Evolutionary conservation across 2,888 invertebrate genomes (phyloP), one percentile per base, ranked within the genome.

Genomic region (Phalera bucephala): DNA sequence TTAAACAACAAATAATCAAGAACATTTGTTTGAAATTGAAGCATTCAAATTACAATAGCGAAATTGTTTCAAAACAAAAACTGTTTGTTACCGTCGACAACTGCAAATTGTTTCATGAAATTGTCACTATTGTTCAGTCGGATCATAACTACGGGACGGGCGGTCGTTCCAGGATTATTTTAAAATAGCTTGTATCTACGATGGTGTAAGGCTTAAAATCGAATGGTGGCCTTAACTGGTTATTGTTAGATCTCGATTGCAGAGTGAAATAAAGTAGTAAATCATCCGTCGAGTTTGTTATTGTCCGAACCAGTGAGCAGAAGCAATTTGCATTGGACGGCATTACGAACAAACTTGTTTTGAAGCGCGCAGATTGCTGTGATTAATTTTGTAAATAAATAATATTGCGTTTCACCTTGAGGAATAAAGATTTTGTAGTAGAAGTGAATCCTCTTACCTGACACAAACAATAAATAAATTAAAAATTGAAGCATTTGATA

Each of bases 41-140:
- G 6, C 10, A 22, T 12, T 30, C 13, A 15, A 39, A 8, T 14
- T 0, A 22, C 11, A 37, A 31, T 10, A 30, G 4, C n/a, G 11
- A 23, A 26, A 43, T 38, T 29, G 26, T 37, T 44, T 46, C 33
- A 9, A 37, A 27, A 33, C 17, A 51, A 40, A 41, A 25, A 21
- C 35, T 17, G 38, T 37, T 36, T 28, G 28, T 34, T 23, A 28
- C 19, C 28, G 30, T 23, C 30, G 37, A 33, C 41, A 35, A 39
- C 23, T 29, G 31, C 8, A 40, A 31, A 43, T 52, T 36, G 27
- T 42, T 49, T 43, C 25, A 43, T 37, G 7, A 17, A 49, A 45
- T 53, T 41, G 43, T 41, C 33, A 38, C 41, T 44, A 45, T 49
- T 53, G 46, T 45, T 46, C 8, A 20, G 19, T 22, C 20, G 22